phyloP scores from a whole-genome alignment of 2,888 invertebrate species.

The Drosophila mimetica region DNA sequence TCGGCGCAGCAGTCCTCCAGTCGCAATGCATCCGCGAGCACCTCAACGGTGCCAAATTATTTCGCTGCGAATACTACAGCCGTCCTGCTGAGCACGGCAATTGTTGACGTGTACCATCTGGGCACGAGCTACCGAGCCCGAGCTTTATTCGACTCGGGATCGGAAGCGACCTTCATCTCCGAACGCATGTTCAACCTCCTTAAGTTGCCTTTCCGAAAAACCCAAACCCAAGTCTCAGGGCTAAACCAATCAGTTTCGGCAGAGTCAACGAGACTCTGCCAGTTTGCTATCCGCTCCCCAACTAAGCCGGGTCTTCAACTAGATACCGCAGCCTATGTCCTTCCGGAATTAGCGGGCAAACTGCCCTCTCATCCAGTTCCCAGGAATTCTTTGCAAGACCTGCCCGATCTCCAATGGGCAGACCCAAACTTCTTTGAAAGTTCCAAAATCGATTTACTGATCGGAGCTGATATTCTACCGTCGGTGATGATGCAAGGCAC shows the following conservation, averaged over 20 bases:
- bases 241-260: not conserved
- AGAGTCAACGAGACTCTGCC: not conserved
- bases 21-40: conserved; percentile 1
- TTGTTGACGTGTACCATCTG: not conserved
- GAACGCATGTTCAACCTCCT: not conserved
- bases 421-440: no score
- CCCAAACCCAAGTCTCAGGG: conserved; percentile 1
- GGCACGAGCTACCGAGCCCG: not conserved
- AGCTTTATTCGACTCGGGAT: not conserved
- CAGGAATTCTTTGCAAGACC: not conserved
- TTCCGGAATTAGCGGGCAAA: not conserved
- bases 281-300: not conserved
- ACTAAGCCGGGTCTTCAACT: not conserved
- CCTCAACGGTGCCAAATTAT: not conserved
- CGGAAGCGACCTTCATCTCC: not conserved
- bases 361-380: not conserved
- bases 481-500: no score
- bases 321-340: not conserved
- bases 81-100: no score
- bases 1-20: no score
- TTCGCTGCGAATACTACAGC: no score
- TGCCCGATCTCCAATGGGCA: not conserved
- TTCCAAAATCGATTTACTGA: no score
- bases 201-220: not conserved
- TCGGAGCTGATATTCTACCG: no score